Base-by-base conservation (phyloP, 1,140 invertebrate species). In the Euwallacea similis region DNA sequence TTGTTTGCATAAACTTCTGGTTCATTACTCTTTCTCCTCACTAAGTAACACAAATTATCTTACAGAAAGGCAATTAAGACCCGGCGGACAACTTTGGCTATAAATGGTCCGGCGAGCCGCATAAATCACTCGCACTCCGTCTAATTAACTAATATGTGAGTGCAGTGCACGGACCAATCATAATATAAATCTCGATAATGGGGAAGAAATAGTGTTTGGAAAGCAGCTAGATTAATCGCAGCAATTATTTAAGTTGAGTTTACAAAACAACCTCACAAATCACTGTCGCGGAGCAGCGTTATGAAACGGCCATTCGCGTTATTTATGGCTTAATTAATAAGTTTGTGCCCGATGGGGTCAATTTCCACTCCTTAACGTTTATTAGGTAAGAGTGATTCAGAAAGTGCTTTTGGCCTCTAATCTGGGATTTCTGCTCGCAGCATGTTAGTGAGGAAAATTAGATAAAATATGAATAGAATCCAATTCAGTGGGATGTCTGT, bases 181-280 rank as follows among this genome's bases (percentile, higher is more conserved):
- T 64, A 70, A 70, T 70, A 70, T 70, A 70, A 70, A 70, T 70
- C 68, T 70, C 64, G 68, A 70, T 70, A 70, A 70, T 70, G 59
- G 59, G 54, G 68, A 70, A 70, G 68, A 70, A 70, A 70, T 70
- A 70, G 68, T 65, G 62, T 70, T 70, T 70, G 68, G 68, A 70
- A 70, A 70, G 68, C 68, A 10, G 68, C 46, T 53, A 70, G 68
- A 70, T 70, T 70, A 70, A 70, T 70, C 60, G 68, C 44, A 50
- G 68, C 68, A 70, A 70, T 70, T 70, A 70, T 70, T 70, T 70
- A 70, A 70, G 68, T 61, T 70, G 68, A 70, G 68, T 70, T 70
- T 64, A 70, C 68, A 70, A 70, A 70, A 70, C 68, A 70, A 70
- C 60, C 68, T 65, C 68, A 70, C 68, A 70, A 70, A 70, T 70